Evolutionary conservation across 2,113 vertebrate genomes (phyloP), one percentile per base, ranked within the genome.

Genomic region (Corythornis cristatus): DNA sequence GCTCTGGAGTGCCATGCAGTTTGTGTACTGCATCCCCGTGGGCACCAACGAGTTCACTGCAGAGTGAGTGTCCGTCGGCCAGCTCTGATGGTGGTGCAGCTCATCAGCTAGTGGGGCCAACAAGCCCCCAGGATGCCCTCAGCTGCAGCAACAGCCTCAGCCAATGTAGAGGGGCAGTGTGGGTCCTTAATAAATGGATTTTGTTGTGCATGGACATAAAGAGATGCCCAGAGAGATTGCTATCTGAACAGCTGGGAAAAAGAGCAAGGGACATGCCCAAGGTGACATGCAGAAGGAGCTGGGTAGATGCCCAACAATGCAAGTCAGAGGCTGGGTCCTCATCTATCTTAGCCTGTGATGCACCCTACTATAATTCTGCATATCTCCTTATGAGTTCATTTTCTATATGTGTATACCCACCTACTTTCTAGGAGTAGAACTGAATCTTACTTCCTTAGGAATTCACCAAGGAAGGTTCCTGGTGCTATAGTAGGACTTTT

Each of bases 1-100:
- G 23, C 98, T 99, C 21, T 99, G 98, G 98, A 99, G 98, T 3
- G 98, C 98, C 6, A 99, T 99, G 98, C 98, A 99, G 94, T 99
- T 99, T 7, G 98, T 99, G 23, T 99, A 99, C 96, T 99, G 98
- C 96, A 99, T 99, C 95, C 98, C 98, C 0, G 98, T 99, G 84
- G 98, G 98, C 51, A 97, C 98, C 0, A 98, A 99, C 2, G 98
- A 99, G 95, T 99, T 99, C 96, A 99, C 98, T 1, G 98, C 95
- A 48, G 99, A 99, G 99, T 99, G 92, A 98, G 99, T 98, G 62
- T 82, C 75, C 16, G 6, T 28, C 7, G 0, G 43, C 11, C 4
- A 2, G 42, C 62, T 45, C 67, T 67, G 90, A 31, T 2, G 0
- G 20, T 37, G 60, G 45, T 2, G 28, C 51, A 0, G 1, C 40